phyloP scores from a whole-genome alignment of 92 coral and sea anemone species.

The Blastomussa wellsi region DNA sequence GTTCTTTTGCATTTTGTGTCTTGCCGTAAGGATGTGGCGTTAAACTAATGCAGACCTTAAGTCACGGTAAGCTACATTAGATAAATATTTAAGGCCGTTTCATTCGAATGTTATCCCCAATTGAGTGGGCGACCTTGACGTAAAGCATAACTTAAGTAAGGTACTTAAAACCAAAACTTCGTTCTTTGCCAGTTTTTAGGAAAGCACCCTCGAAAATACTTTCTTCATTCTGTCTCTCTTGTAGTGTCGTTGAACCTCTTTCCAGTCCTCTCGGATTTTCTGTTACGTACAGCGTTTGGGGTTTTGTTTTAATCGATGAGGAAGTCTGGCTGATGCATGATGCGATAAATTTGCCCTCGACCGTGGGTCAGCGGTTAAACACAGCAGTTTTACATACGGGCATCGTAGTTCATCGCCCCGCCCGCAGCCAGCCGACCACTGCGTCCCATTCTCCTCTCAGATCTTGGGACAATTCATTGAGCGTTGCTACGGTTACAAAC shows the following conservation, averaged over 20 bases:
- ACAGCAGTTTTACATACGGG: slow-evolving; percentile 9
- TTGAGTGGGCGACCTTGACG: not conserved
- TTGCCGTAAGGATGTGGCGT: not conserved
- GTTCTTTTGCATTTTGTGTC: not conserved
- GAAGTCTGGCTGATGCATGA: not conserved
- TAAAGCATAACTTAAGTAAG: not conserved
- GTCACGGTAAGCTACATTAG: not conserved
- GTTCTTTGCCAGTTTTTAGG: not conserved
- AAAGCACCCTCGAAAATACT: not conserved
- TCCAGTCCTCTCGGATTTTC: not conserved
- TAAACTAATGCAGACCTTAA: not conserved
- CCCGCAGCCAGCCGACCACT: slow-evolving; percentile 40
- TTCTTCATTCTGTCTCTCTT: not conserved
- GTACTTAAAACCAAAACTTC: not conserved
- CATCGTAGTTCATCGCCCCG: slow-evolving; percentile 27
- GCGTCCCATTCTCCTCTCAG: slow-evolving; percentile 43
- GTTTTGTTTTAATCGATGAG: not conserved
- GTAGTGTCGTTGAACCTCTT: not conserved
- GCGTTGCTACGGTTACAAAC: slow-evolving; percentile 42
- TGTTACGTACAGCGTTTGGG: not conserved
- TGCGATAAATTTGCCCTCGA: not conserved
- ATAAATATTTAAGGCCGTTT: not conserved
- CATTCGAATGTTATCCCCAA: too few species aligned
- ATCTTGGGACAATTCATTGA: slow-evolving; percentile 30
- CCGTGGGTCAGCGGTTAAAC: not conserved